Base-by-base conservation (phyloP, 2,888 invertebrate genomes). In the Chrysolina oricalcia region DNA sequence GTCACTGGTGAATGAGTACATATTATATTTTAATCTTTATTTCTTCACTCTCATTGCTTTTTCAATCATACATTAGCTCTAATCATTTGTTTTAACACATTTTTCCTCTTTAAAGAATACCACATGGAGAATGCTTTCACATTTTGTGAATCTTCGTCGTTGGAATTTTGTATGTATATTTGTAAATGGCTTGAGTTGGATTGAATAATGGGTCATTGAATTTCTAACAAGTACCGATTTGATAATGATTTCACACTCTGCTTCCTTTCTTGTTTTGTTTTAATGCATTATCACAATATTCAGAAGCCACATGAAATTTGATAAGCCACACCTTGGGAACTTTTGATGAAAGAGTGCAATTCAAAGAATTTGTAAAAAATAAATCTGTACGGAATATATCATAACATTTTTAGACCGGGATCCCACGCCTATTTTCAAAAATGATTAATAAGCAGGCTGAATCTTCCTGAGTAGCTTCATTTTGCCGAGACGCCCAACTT, bases 141-240 rank as follows among this genome's bases (percentile, higher is more conserved):
- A 74, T 19, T 77, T 77, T 74, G 67, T 70, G 71, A 75, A 75
- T 69, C 73, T 74, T 41, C 70, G 74, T 66, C 74, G 73, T 73
- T 75, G 77, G 77, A 77, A 73, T 65, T 73, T 77, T 74, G 77
- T 77, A 77, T 75, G 77, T 77, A 77, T 76, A 66, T 63, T 53
- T 68, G 53, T 68, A 41, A 68, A 68, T 53, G 19, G 68, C 56
- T 68, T 53, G 53, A 50, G 35, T 35, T 23, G 59, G 23, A n/a
- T 8, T 59, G 23, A 59, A 35, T 27, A 27, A 59, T 13, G 17
- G 8, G 23, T 59, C 59, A 59, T 59, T 59, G 59, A 23, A 35
- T 59, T 59, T 59, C 27, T 59, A 59, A 59, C 35, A 13, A 46
- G 4, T 35, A 6, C 0, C 8, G 10, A 15, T 2, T 8, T 46